These are phyloP conservation scores for Deilephila elpenor DNA, from an alignment of 2,888 invertebrate species.

Conservation along the genomic window DNA sequence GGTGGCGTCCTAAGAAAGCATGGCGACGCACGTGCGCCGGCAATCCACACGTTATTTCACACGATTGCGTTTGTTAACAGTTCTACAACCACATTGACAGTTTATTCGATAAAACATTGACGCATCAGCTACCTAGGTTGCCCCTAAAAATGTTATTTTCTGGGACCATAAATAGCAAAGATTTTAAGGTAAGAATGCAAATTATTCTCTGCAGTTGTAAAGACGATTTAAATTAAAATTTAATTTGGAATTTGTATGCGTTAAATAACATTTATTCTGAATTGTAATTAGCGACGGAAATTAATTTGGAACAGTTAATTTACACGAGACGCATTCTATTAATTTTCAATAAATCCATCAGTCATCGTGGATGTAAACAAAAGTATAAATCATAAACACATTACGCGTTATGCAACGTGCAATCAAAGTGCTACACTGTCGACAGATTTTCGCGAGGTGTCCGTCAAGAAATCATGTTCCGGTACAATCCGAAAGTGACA, in stretches of 20 bases:
- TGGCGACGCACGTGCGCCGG: conserved; percentile 56
- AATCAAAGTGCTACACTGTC: conserved; percentile 15
- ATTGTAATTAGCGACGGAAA: neutral
- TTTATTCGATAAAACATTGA: neutral
- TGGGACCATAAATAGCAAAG: neutral
- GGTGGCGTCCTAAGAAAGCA: conserved; percentile 51
- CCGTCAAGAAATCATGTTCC: conserved; percentile 26
- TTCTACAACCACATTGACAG: neutral
- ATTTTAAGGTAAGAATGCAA: neutral
- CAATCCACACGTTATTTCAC: conserved; percentile 51
- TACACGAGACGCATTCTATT: conserved; percentile 10
- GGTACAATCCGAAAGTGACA: conserved; percentile 42
- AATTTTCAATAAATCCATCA: conserved; percentile 23
- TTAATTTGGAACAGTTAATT: conserved; percentile 29
- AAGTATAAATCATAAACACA: conserved; percentile 21
- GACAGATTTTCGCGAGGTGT: conserved; percentile 1
- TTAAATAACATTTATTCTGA: too few relatives aligned
- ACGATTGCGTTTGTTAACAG: conserved; percentile 44
- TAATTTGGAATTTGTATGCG: neutral
- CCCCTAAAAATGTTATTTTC: neutral
- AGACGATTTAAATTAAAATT: neutral
- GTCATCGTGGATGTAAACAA: conserved; percentile 19
- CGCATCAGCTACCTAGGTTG: neutral
- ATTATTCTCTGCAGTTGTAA: neutral
- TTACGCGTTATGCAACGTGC: conserved; percentile 19